Percentiles rank a stretch among this genome's conserved stretches.
Evolutionary conservation across 2,888 invertebrate species (phyloP).

Genomic region (Eristalis arbustorum): DNA sequence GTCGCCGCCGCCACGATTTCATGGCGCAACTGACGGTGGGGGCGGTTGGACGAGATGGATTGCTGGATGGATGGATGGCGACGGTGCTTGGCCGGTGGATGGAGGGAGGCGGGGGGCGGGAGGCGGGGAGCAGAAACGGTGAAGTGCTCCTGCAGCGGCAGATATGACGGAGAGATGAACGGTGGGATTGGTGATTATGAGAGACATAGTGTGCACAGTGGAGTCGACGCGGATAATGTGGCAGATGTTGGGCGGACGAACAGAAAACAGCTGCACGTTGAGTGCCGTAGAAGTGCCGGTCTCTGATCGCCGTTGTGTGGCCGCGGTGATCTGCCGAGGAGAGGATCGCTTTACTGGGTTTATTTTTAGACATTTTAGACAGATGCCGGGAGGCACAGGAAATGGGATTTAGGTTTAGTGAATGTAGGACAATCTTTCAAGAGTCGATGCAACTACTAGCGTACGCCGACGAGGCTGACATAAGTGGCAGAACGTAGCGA

Average conservation of each 20-base stretch:
- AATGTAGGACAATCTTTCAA: no score
- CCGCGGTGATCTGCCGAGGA: no score
- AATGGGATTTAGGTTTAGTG: no score
- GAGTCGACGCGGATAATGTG: not conserved
- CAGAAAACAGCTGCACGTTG: no score
- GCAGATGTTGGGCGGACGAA: not conserved
- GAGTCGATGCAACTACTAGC: no score
- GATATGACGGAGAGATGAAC: not conserved
- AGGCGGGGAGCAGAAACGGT: not conserved
- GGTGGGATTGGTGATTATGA: not conserved
- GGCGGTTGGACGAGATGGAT: constrained; percentile 25
- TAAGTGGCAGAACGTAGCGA: no score
- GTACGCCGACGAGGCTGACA: no score
- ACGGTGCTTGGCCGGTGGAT: constrained; percentile 21
- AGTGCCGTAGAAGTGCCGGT: not conserved
- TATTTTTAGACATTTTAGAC: no score
- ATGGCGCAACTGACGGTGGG: constrained; percentile 12
- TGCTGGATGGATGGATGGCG: not conserved
- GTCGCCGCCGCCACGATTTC: constrained; percentile 28
- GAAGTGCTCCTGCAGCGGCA: not conserved
- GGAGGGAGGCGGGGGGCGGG: not conserved
- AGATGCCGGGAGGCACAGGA: no score
- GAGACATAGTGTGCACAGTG: not conserved
- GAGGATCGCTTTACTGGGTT: no score
- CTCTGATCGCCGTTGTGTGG: not conserved